These are phyloP conservation scores for Sinopyrophorus schimmeli DNA, from an alignment of 2,888 invertebrate species.

Conservation along the genomic window DNA sequence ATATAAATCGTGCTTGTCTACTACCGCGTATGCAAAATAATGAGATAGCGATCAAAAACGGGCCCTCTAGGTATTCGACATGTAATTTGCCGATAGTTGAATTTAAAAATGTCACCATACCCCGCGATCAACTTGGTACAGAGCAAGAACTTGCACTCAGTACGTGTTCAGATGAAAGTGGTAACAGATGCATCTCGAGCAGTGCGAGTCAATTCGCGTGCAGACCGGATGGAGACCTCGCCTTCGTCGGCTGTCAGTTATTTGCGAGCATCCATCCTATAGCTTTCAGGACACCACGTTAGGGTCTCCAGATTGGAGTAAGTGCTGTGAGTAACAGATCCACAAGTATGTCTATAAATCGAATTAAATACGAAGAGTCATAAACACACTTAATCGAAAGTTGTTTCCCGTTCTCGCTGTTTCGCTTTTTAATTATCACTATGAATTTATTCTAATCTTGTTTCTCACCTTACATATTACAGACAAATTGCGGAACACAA, in stretches of 20 bases:
- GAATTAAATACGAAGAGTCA: too few species aligned
- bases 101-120: conserved; percentile 40
- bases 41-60: conserved; percentile 44
- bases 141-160: conserved; percentile 32
- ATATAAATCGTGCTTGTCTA: conserved; percentile 15
- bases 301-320: conserved; percentile 28
- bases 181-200: conserved; percentile 43
- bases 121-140: conserved; percentile 23
- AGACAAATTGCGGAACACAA: too few species aligned
- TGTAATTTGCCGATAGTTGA: conserved; percentile 44
- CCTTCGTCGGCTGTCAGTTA: conserved; percentile 34
- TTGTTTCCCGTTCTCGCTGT: too few species aligned
- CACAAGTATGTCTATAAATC: too few species aligned
- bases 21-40: conserved; percentile 44
- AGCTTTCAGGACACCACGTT: conserved; percentile 34
- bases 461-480: too few species aligned
- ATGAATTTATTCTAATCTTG: too few species aligned
- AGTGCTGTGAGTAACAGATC: conserved; percentile 28
- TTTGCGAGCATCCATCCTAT: conserved; percentile 35
- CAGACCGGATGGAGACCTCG: conserved; percentile 38
- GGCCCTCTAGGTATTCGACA: conserved; percentile 38
- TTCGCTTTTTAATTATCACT: too few species aligned
- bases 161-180: conserved; percentile 39
- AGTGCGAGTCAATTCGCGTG: conserved; percentile 41
- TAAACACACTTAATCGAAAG: too few species aligned